Conservation (phyloP, 2,797 vertebrate genomes). For the Alauda arvensis region DNA sequence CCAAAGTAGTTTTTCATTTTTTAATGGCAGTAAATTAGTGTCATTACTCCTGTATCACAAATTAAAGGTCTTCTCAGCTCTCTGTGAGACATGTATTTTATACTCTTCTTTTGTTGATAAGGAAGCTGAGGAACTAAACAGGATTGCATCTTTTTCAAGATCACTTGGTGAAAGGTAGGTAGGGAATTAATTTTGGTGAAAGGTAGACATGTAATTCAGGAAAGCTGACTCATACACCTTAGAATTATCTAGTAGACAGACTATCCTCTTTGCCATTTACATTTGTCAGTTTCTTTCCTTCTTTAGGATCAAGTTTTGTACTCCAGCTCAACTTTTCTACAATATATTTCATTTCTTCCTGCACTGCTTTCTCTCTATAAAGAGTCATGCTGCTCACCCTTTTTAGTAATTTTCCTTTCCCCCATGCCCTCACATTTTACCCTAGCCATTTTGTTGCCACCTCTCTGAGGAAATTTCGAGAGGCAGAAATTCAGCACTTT, state of each 20-base stretch:
- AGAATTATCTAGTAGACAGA: neutral
- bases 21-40: neutral
- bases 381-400: neutral
- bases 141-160: slow-evolving; percentile 3
- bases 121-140: neutral
- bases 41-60: neutral
- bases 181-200: neutral
- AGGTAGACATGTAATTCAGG: neutral
- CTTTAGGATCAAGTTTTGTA: neutral
- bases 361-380: neutral
- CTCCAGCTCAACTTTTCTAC: neutral
- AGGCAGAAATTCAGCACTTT: neutral
- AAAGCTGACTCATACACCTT: neutral
- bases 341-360: neutral
- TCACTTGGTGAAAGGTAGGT: neutral
- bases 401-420: neutral
- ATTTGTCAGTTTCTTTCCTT: neutral
- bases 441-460: neutral
- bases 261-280: neutral
- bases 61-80: neutral
- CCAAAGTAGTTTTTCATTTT: neutral
- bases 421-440: neutral
- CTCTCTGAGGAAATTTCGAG: neutral
- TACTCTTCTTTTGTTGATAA: slow-evolving; percentile 25
- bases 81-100: neutral